Evolutionary conservation across 2,113 vertebrate genomes (phyloP).

Genomic region (Chloropsis cyanopogon): DNA sequence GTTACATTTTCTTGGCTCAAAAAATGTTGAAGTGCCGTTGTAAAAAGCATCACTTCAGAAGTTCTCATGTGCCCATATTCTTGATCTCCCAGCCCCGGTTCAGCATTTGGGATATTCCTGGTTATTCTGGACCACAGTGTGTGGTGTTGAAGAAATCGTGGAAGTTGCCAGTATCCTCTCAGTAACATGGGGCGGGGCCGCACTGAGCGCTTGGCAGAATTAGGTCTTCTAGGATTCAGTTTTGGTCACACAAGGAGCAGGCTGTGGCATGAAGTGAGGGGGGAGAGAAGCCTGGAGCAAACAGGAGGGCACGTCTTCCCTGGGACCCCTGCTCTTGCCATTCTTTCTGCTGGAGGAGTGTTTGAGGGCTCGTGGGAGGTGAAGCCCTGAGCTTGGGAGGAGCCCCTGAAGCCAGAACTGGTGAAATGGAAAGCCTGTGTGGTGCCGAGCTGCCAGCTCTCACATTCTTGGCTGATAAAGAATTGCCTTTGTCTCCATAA

Average conservation of each 20-base stretch:
- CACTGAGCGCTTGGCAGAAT: background rate
- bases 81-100: background rate
- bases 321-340: rapidly evolving
- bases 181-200: rapidly evolving
- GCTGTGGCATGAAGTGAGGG: background rate
- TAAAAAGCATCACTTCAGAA: background rate
- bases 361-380: background rate
- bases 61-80: background rate
- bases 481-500: background rate
- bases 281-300: background rate
- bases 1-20: background rate
- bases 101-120: background rate
- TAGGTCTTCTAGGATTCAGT: background rate
- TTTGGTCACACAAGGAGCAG: background rate
- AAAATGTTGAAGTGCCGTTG: background rate
- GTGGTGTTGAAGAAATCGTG: background rate
- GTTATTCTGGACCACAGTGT: background rate
- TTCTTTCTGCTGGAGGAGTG: background rate
- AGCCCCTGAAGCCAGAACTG: background rate
- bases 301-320: background rate
- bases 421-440: background rate
- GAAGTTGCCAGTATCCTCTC: background rate
- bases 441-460: background rate
- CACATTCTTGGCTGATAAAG: background rate
- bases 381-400: background rate